Conservation (phyloP, 2,113 vertebrate genomes). For the Callaeas wilsoni region DNA sequence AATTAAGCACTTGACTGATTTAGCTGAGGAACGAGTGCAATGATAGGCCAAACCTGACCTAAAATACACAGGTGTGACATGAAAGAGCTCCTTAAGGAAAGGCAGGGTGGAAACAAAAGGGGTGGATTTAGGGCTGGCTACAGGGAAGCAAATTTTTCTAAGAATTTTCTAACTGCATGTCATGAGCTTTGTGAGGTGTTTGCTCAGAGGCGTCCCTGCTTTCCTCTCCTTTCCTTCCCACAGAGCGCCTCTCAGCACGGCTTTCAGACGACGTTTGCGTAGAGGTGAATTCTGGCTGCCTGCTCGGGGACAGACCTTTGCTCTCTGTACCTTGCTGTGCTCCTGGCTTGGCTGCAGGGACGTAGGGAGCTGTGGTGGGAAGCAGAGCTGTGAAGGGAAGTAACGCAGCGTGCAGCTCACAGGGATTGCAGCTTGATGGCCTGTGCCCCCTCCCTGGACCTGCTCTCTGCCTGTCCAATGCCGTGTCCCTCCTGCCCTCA, state of each 20-base stretch:
- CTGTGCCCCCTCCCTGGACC: fast-evolving
- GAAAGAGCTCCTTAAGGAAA: background rate
- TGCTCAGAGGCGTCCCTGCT: background rate
- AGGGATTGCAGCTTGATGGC: background rate
- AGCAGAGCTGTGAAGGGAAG: background rate
- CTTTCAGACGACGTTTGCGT: background rate
- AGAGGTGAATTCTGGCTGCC: background rate
- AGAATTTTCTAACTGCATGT: background rate
- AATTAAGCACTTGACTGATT: background rate
- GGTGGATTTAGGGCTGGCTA: background rate
- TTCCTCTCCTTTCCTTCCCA: background rate
- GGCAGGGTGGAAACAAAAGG: background rate
- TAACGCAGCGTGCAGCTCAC: background rate
- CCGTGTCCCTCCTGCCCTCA: background rate
- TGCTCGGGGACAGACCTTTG: background rate
- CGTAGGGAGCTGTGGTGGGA: background rate
- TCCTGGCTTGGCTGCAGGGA: background rate
- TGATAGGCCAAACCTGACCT: background rate
- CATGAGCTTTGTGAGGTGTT: background rate
- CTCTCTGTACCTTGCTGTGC: background rate
- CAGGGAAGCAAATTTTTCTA: background rate
- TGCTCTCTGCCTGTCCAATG: background rate
- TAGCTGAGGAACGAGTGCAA: background rate
- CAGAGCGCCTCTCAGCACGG: background rate
- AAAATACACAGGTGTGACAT: background rate